These are phyloP conservation scores for Eubasilissa regina DNA, from an alignment of 1,140 invertebrate species.

Conservation along the genomic window DNA sequence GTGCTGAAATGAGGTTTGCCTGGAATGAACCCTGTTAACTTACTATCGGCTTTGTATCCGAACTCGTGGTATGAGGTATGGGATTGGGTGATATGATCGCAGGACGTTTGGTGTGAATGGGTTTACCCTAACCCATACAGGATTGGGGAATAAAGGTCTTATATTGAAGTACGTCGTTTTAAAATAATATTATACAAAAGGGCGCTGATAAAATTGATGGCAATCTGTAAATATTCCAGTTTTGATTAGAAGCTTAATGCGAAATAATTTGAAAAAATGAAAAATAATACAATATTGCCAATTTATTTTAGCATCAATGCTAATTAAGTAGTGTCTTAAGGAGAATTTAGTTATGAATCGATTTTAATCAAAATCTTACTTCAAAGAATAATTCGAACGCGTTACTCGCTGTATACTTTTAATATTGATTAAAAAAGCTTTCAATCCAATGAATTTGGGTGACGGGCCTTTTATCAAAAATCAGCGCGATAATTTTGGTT, in stretches of 20 bases:
- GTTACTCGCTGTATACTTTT: no score
- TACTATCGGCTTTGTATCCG: slow-evolving; percentile 23
- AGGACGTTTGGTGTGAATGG: background rate
- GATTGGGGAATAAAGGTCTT: background rate
- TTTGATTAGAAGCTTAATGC: no score
- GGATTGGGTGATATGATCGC: slow-evolving; percentile 26
- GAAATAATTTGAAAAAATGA: no score
- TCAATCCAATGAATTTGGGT: no score
- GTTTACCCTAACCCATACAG: background rate
- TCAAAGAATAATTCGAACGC: no score
- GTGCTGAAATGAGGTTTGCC: slow-evolving; percentile 8
- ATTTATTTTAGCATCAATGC: no score
- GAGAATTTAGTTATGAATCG: no score
- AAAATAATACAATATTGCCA: no score
- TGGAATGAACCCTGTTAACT: slow-evolving; percentile 28
- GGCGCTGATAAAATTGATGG: slow-evolving; percentile 5
- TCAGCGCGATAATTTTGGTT: background rate
- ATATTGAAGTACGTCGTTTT: slow-evolving; percentile 14
- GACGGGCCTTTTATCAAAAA: no score
- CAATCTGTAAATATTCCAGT: background rate
- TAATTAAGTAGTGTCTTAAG: no score
- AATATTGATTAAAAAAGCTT: no score
- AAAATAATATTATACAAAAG: background rate
- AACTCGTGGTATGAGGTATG: slow-evolving; percentile 26
- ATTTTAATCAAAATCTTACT: no score